Base-by-base conservation (phyloP, 64 coral and sea anemone genomes). In the Trachythela sp. region DNA sequence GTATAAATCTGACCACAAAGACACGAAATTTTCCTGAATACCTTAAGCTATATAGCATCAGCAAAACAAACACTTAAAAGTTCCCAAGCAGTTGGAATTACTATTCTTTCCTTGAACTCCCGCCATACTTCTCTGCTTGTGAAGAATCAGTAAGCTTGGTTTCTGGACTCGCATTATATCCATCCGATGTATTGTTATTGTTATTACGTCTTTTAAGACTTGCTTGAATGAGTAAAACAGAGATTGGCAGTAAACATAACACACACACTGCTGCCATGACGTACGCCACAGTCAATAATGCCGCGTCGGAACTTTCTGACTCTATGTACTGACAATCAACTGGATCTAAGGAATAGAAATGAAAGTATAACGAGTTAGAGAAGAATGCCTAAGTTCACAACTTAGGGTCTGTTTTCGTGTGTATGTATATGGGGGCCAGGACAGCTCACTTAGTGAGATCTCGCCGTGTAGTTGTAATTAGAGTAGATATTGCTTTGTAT, bases 271-370 rank as follows among this genome's bases (percentile, higher is more conserved):
- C 96, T 8, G 96, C 96, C 96, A 99, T 99, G 1, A 99, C 96
- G 13, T 99, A 99, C 0, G 96, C 96, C 17, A 99, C 96, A 35
- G 96, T 99, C 34, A 99, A 88, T 17, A 99, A 59, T 36, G 96
- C 96, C 7, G 96, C 94, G 37, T 99, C 96, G 3, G 96, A 99
- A 40, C 91, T 99, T 85, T 99, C 96, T 17, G 93, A 95, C 84
- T 99, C 96, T 60, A 99, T 95, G 36, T 99, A 99, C 87, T 99
- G 93, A 68, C 96, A 99, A 84, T 99, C 96, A 27, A 93, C 91
- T 76, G 96, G 91, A 84, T 99, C 96, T 99, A 86, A 87, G 86
- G 91, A 49, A 86, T 48, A 72, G 71, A 80, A 18, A 80, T 34
- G 34, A n/a, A n/a, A n/a, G n/a, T n/a, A n/a, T n/a, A n/a, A n/a